Evolutionary conservation across 1,140 invertebrate genomes (phyloP).

Genomic region (Drosophila nebulosa): DNA sequence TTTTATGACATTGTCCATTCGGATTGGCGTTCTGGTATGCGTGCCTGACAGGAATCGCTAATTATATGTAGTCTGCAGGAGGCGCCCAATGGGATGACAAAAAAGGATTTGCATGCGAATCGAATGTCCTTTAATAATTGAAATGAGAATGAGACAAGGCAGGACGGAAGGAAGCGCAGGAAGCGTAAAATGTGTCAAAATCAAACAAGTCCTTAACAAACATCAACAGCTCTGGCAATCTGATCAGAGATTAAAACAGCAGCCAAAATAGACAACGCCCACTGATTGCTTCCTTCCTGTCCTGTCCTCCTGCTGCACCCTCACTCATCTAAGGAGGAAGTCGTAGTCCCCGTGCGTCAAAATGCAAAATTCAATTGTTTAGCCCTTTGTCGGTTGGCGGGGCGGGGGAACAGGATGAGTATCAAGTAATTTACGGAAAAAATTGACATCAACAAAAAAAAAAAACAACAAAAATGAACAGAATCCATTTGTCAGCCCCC

Average conservation of each 20-base stretch:
- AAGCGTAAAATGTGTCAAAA: constrained; percentile 54
- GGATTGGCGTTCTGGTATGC: not conserved
- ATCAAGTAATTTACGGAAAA: constrained; percentile 45
- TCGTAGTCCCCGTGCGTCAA: constrained; percentile 46
- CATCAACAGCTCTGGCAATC: constrained; percentile 58
- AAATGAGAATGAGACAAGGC: too few relatives aligned
- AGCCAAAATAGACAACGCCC: constrained; percentile 41
- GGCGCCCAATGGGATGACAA: too few relatives aligned
- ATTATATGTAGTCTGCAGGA: too few relatives aligned
- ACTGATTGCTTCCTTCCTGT: constrained; percentile 52
- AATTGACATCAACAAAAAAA: constrained; percentile 37
- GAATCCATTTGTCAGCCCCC: constrained; percentile 80
- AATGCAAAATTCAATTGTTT: constrained; percentile 80
- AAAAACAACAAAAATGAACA: constrained; percentile 58
- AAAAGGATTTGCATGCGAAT: too few relatives aligned
- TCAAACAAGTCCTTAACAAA: constrained; percentile 61
- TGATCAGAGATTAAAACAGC: constrained; percentile 79
- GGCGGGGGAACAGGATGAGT: not conserved
- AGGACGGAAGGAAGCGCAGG: not conserved
- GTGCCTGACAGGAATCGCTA: constrained; percentile 23
- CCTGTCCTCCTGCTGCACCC: not conserved
- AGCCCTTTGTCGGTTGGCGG: constrained; percentile 38
- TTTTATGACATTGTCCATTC: constrained; percentile 73
- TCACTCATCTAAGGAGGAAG: not conserved
- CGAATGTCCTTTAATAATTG: too few relatives aligned